Evolutionary conservation across 1,140 invertebrate genomes (phyloP).

Genomic region (Panagrolaimus sp.): DNA sequence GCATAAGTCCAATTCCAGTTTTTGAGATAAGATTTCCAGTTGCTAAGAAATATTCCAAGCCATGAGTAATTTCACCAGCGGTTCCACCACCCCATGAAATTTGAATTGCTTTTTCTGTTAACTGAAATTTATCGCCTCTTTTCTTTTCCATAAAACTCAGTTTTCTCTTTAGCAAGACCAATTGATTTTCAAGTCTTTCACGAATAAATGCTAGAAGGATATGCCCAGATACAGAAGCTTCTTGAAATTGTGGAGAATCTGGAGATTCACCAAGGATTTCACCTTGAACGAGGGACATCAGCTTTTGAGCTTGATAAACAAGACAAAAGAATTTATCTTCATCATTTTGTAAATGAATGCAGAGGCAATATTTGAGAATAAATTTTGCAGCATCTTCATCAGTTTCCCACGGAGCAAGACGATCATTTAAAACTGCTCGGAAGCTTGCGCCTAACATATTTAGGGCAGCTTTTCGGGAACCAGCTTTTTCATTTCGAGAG

Average conservation of each 20-base stretch:
- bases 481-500: constrained; percentile 45
- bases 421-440: constrained; percentile 48
- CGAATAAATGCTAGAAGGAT: constrained; percentile 72
- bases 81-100: constrained; percentile 47
- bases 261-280: constrained; percentile 78
- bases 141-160: constrained; percentile 35
- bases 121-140: constrained; percentile 28
- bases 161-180: constrained; percentile 40
- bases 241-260: constrained; percentile 91
- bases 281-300: constrained; percentile 77
- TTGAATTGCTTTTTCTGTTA: constrained; percentile 35
- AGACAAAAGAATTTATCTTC: constrained; percentile 55
- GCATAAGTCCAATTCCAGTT: constrained; percentile 75
- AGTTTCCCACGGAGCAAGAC: constrained; percentile 53
- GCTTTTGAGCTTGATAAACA: constrained; percentile 76
- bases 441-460: constrained; percentile 45
- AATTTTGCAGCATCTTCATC: constrained; percentile 51
- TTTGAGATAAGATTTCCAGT: constrained; percentile 78
- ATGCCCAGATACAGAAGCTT: constrained; percentile 81
- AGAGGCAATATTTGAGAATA: constrained; percentile 48
- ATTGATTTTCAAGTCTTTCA: constrained; percentile 52
- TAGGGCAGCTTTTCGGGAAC: constrained; percentile 40
- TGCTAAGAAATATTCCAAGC: constrained; percentile 70
- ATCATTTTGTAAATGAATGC: constrained; percentile 51
- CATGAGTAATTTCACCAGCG: constrained; percentile 45